Conservation (phyloP, 2,113 vertebrate species). For the Peromyscus polionotus region DNA sequence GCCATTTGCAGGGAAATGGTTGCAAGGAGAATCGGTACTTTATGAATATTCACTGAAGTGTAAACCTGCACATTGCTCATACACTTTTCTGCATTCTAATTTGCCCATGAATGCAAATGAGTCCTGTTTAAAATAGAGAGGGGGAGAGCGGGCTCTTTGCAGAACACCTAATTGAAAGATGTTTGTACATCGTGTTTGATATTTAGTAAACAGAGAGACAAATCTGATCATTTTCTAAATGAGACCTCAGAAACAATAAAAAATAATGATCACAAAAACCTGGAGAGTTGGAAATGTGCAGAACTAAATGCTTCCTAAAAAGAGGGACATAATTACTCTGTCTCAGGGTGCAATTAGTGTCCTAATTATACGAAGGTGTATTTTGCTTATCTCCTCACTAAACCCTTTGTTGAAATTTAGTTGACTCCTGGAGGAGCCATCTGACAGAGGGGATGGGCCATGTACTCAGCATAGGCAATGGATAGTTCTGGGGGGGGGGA, state of each 20-base stretch:
- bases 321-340: constrained; percentile 77
- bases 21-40: constrained; percentile 83
- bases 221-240: constrained; percentile 81
- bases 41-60: constrained; percentile 85
- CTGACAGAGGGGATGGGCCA: constrained; percentile 26
- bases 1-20: constrained; percentile 80
- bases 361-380: constrained; percentile 83
- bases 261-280: constrained; percentile 79
- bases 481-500: constrained; percentile 49
- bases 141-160: constrained; percentile 75
- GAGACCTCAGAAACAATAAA: constrained; percentile 78
- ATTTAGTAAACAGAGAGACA: constrained; percentile 82
- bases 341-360: constrained; percentile 84
- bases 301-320: constrained; percentile 74
- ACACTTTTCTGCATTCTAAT: constrained; percentile 82
- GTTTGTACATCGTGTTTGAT: constrained; percentile 82
- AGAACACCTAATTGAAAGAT: constrained; percentile 84
- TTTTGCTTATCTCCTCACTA: constrained; percentile 83
- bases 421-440: constrained; percentile 65
- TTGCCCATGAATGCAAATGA: constrained; percentile 88
- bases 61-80: constrained; percentile 85
- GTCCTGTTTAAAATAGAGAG: constrained; percentile 83
- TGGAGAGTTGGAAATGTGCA: constrained; percentile 74
- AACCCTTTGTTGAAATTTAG: constrained; percentile 77
- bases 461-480: background rate